Evolutionary conservation across 2,888 invertebrate genomes (phyloP).

Genomic region (Apocheima hispidaria): DNA sequence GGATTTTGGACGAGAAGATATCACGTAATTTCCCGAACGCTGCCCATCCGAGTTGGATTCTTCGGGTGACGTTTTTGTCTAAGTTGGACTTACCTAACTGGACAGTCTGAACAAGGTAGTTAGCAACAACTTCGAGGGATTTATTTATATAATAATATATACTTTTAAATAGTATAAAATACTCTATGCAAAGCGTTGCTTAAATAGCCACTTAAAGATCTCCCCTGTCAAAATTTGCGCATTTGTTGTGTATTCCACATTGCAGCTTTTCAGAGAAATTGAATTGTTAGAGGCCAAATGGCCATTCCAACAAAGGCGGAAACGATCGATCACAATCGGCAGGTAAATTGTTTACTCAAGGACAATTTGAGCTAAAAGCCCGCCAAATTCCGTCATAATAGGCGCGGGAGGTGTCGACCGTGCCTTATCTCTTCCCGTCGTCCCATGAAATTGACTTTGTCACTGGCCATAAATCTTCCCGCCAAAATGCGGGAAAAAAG

Average conservation of each 20-base stretch:
- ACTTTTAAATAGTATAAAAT: background rate
- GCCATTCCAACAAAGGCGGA: conserved; percentile 57
- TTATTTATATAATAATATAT: too few species aligned
- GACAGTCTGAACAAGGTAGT: too few species aligned
- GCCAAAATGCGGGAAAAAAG: conserved; percentile 66
- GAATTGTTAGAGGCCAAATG: conserved; percentile 70
- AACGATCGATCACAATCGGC: conserved; percentile 79
- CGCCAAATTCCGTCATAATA: conserved; percentile 75
- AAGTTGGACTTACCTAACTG: too few species aligned
- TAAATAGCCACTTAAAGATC: conserved; percentile 36
- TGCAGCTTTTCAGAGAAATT: conserved; percentile 65
- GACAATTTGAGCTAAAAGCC: conserved; percentile 80
- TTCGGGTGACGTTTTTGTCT: too few species aligned
- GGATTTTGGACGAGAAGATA: too few species aligned
- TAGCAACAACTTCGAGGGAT: too few species aligned
- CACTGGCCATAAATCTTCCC: conserved; percentile 82
- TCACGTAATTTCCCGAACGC: too few species aligned
- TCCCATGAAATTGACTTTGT: conserved; percentile 84
- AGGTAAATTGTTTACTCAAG: conserved; percentile 80
- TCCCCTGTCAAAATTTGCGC: conserved; percentile 36
- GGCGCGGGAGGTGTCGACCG: conserved; percentile 60
- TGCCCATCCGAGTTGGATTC: too few species aligned
- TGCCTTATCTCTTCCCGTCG: conserved; percentile 68
- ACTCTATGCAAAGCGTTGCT: conserved; percentile 13
- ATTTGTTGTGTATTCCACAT: conserved; percentile 44